Conservation (phyloP, 2,113 vertebrate species). For the Podarcis raffonei region DNA sequence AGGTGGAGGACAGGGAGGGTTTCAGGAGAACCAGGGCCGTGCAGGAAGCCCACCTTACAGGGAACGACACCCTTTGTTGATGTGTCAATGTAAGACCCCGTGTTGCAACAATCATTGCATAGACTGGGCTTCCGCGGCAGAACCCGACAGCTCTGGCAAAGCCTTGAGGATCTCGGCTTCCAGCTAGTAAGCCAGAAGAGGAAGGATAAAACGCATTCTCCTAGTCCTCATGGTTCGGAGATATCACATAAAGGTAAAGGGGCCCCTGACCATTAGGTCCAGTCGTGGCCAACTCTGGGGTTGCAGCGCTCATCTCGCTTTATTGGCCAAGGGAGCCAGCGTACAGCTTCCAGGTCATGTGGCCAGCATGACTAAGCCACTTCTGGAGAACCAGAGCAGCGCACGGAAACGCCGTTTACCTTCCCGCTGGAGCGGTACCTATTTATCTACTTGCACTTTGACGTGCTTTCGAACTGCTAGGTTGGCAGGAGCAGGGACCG, state of each 20-base stretch:
- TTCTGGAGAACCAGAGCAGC: too few relatives aligned
- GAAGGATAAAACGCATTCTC: not conserved
- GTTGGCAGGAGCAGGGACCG: too few relatives aligned
- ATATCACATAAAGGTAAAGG: not conserved
- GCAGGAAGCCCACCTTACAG: not conserved
- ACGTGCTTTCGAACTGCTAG: too few relatives aligned
- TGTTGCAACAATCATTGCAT: not conserved
- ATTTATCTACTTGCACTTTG: too few relatives aligned
- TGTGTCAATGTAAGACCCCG: not conserved
- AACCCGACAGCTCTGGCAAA: not conserved
- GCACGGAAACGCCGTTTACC: too few relatives aligned
- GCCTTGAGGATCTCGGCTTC: not conserved
- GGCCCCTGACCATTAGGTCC: too few relatives aligned
- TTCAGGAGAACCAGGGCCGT: not conserved
- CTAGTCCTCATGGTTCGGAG: not conserved
- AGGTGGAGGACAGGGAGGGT: conserved; percentile 3
- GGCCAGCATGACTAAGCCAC: too few relatives aligned
- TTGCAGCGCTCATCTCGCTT: too few relatives aligned
- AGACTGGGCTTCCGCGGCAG: not conserved
- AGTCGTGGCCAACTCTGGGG: too few relatives aligned
- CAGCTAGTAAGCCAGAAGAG: not conserved
- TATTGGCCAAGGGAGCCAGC: too few relatives aligned
- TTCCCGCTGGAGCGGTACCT: too few relatives aligned
- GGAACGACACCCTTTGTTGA: not conserved
- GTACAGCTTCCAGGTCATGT: too few relatives aligned